Evolutionary conservation across 1,140 invertebrate species (phyloP).

Genomic region (Nephila pilipes): DNA sequence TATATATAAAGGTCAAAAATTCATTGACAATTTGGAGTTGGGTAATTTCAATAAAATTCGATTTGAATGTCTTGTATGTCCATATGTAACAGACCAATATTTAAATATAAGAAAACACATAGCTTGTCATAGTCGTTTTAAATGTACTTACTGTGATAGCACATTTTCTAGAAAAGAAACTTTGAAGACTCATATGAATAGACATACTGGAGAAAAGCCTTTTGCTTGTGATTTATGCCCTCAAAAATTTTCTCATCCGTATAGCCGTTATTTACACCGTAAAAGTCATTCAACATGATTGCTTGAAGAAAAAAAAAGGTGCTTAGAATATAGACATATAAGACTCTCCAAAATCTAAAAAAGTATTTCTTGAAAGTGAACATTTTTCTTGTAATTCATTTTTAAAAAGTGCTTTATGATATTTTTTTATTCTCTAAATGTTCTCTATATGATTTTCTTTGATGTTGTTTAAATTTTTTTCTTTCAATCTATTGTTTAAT

Average conservation of each 20-base stretch:
- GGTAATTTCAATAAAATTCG: constrained; percentile 79
- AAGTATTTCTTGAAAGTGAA: too few relatives aligned
- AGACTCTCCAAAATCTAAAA: too few relatives aligned
- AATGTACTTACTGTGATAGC: constrained; percentile 89
- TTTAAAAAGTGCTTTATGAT: too few relatives aligned
- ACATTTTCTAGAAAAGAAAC: constrained; percentile 96
- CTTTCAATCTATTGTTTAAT: too few relatives aligned
- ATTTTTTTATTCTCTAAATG: too few relatives aligned
- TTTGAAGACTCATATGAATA: constrained; percentile 91
- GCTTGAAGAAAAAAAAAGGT: too few relatives aligned
- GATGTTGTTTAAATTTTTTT: too few relatives aligned
- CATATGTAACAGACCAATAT: constrained; percentile 78
- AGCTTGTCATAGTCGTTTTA: constrained; percentile 92
- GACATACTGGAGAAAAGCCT: constrained; percentile 76
- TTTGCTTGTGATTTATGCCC: constrained; percentile 77
- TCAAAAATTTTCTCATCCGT: constrained; percentile 59
- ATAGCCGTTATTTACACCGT: constrained; percentile 60
- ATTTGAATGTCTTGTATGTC: constrained; percentile 85
- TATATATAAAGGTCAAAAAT: constrained; percentile 26
- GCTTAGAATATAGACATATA: too few relatives aligned
- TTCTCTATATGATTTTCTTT: too few relatives aligned
- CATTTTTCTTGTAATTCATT: too few relatives aligned
- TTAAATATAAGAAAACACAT: constrained; percentile 84
- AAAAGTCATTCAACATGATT: constrained; percentile 33
- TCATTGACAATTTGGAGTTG: constrained; percentile 39